Conservation (phyloP, 2,797 vertebrate genomes). For the Cichlasoma orientale region DNA sequence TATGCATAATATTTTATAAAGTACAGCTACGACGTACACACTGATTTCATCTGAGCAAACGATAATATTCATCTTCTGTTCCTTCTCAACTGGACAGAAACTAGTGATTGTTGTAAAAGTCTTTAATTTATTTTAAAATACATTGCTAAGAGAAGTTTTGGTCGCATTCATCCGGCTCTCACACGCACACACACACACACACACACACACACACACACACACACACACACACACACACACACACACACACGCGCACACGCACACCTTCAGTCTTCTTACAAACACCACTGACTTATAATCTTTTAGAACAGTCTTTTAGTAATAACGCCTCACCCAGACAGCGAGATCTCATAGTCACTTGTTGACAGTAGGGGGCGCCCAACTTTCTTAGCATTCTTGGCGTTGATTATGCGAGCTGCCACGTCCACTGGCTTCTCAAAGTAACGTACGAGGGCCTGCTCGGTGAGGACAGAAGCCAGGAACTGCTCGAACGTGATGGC, state of each 20-base stretch:
- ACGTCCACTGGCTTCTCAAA: slow-evolving; percentile 95
- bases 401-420: slow-evolving; percentile 89
- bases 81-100: slow-evolving; percentile 38
- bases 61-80: slow-evolving; percentile 26
- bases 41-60: slow-evolving; percentile 54
- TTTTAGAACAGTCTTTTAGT: slow-evolving; percentile 43
- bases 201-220: slow-evolving; percentile 37
- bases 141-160: slow-evolving; percentile 59
- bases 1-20: slow-evolving; percentile 77
- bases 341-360: slow-evolving; percentile 95
- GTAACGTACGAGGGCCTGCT: slow-evolving; percentile 92
- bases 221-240: slow-evolving; percentile 34
- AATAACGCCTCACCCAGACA: slow-evolving; percentile 85
- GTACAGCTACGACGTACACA: slow-evolving; percentile 74
- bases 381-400: slow-evolving; percentile 89
- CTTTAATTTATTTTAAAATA: slow-evolving; percentile 75
- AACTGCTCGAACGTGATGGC: slow-evolving; percentile 98
- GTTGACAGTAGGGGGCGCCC: slow-evolving; percentile 84
- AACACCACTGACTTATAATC: slow-evolving; percentile 25
- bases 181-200: slow-evolving; percentile 39
- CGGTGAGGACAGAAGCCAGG: slow-evolving; percentile 93
- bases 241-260: slow-evolving; percentile 39
- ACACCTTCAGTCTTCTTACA: slow-evolving; percentile 34
- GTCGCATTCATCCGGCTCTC: slow-evolving; percentile 62
- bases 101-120: slow-evolving; percentile 67